Evolutionary conservation across 2,888 invertebrate genomes (phyloP).

Genomic region (Lasioglossum vierecki): DNA sequence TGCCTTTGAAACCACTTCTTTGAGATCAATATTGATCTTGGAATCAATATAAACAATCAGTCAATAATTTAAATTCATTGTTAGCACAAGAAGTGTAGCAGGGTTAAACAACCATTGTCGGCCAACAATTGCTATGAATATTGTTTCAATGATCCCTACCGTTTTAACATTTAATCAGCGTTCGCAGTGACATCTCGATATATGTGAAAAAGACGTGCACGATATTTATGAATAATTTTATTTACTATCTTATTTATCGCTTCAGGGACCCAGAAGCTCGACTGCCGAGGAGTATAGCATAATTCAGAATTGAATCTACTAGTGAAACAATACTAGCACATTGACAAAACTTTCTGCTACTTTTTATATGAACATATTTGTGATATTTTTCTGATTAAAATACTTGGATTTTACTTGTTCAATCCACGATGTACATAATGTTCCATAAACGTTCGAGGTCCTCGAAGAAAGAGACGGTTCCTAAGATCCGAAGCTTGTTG

Average conservation of each 20-base stretch:
- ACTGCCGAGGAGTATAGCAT: neutral
- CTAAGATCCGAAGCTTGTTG: neutral
- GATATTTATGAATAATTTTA: neutral
- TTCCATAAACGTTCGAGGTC: too few relatives aligned
- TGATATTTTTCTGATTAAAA: neutral
- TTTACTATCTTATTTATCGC: neutral
- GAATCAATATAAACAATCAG: neutral
- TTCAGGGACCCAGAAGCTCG: neutral
- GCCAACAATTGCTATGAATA: neutral
- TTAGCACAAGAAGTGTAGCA: neutral
- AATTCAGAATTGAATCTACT: neutral
- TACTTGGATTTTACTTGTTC: neutral
- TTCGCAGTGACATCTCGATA: neutral
- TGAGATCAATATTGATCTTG: neutral
- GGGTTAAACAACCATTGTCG: neutral
- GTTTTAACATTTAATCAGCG: neutral
- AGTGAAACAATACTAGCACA: neutral
- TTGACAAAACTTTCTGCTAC: neutral
- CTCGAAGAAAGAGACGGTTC: too few relatives aligned
- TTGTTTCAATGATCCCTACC: neutral
- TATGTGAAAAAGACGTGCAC: neutral
- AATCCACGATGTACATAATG: too few relatives aligned
- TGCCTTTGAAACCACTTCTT: neutral
- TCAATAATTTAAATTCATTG: neutral
- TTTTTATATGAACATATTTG: neutral